Conservation (phyloP, 2,888 invertebrate genomes). For the Drosophila aldrichi region DNA sequence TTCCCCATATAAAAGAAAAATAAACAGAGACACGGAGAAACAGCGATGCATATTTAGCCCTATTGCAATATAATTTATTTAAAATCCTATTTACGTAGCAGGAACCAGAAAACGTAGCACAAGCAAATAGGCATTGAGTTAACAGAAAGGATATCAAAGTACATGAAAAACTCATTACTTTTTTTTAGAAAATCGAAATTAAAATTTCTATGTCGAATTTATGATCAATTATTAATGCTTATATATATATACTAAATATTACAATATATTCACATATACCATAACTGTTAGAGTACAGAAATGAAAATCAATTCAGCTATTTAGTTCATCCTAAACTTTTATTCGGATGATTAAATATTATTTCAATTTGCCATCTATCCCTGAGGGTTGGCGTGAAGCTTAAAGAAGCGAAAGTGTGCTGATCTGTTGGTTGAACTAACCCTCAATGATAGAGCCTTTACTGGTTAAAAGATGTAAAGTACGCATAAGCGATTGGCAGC, state of each 20-base stretch:
- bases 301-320: not conserved
- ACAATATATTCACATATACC: too few species aligned
- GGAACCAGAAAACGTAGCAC: slow-evolving; percentile 28
- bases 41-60: slow-evolving; percentile 52
- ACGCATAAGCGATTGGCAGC: not conserved
- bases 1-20: not conserved
- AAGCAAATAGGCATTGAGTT: not conserved
- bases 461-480: not conserved
- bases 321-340: not conserved
- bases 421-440: not conserved
- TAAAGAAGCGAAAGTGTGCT: not conserved
- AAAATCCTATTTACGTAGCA: slow-evolving; percentile 70
- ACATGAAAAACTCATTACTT: slow-evolving; percentile 51
- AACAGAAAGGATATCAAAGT: slow-evolving; percentile 11
- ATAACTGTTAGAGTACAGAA: too few species aligned
- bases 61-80: slow-evolving; percentile 75
- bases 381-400: not conserved
- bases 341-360: not conserved
- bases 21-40: slow-evolving; percentile 7
- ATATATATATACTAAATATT: not conserved
- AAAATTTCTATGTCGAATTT: too few species aligned
- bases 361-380: not conserved
- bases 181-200: not conserved
- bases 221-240: not conserved
- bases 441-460: not conserved